Evolutionary conservation across 2,797 vertebrate species (phyloP), one percentile per base, ranked within the genome.

Genomic region (Sorex maritimensis): DNA sequence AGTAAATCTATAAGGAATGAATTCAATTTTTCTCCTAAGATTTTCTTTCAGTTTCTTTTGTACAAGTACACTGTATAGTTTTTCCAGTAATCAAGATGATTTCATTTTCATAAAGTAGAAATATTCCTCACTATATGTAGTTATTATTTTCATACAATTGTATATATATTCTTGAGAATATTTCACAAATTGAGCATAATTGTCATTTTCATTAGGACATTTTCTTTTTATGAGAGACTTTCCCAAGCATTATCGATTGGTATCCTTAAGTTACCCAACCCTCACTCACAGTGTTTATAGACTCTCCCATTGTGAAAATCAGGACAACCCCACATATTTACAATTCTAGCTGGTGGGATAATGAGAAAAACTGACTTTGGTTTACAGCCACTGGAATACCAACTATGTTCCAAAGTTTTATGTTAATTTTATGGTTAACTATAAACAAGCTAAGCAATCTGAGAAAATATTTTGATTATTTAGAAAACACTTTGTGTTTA

Each of bases 401-500:
- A 86, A 49, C 28, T 80, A 12, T 44, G 10, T 49, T 49, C 65
- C 71, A 1, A 8, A 7, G 2, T 41, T 77, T 34, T 15, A 38
- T 38, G n/a, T 44, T 88, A 68, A 75, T 86, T 88, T 92, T 30
- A 55, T 67, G 17, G 8, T 2, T 65, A 65, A 41, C 12, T 34
- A 34, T 73, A 49, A 85, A 55, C n/a, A 46, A 73, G 68, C 73
- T 81, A 74, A 81, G 75, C 17, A 63, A 63, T 58, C 24, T 86
- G 63, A 77, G 38, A 63, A 49, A 24, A 28, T 15, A 3, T 52
- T 30, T 73, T 72, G 75, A n/a, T n/a, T 88, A 86, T 58, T 88
- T 85, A 69, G 28, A 82, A 90, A 81, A 68, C 21, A 78, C n/a
- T 71, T 2, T 61, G 6, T 7, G 26, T 61, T 63, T 79, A 58